A percentile compares a stretch with the other conserved stretches of the same genome.
Conservation (phyloP, 92 coral and sea anemone genomes). For the Metridium senile region DNA sequence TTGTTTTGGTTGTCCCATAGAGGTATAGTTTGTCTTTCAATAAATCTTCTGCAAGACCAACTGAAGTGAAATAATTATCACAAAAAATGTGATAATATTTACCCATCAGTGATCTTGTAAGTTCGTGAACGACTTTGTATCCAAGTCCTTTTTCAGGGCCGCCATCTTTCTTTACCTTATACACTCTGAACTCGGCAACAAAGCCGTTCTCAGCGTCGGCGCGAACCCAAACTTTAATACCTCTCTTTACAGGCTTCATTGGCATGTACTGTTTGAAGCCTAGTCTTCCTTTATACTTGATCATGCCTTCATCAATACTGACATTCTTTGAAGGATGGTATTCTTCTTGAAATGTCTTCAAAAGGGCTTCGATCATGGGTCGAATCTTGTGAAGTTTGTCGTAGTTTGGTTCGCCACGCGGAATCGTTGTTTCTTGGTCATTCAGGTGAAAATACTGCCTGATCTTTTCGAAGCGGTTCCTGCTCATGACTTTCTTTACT, state of each 20-base stretch:
- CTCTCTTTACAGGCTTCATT: too few species aligned
- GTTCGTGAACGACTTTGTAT: neutral
- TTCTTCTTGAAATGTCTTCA: neutral
- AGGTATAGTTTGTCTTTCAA: neutral
- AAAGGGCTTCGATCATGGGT: neutral
- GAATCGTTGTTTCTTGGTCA: too few species aligned
- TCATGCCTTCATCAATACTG: neutral
- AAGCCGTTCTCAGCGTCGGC: neutral
- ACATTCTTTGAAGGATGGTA: neutral
- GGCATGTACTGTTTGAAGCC: neutral
- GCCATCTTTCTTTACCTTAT: neutral
- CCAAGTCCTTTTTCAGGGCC: neutral
- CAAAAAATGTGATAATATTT: neutral
- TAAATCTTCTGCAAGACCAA: neutral
- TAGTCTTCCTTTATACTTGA: neutral
- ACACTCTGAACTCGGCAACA: neutral
- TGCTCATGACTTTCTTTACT: slow-evolving; percentile 24
- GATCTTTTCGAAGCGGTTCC: slow-evolving; percentile 37
- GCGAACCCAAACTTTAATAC: too few species aligned
- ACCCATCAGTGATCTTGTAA: neutral
- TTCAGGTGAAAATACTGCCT: slow-evolving; percentile 20
- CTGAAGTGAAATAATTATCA: neutral
- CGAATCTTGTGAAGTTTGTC: slow-evolving; percentile 32
- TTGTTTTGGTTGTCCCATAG: neutral
- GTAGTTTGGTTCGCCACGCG: too few species aligned